Evolutionary conservation across 2,797 vertebrate species (phyloP), one percentile per base, ranked within the genome.

Genomic region (Myotis pilosus): DNA sequence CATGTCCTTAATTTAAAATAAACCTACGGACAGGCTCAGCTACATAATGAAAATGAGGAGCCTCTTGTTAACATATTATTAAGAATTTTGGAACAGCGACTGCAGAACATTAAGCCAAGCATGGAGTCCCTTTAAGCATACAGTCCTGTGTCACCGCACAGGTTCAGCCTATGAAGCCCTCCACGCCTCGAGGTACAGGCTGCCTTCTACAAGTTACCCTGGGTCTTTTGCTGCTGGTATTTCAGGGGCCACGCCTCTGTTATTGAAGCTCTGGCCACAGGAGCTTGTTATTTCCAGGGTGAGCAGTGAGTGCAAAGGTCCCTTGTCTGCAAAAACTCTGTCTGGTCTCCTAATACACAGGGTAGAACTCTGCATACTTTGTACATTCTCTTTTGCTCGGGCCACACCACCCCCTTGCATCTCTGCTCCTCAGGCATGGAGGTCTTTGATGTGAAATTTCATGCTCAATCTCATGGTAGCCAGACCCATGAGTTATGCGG

Each of bases 401-500:
- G n/a, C 41, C 44, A 53, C 49, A 41, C 22, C 22, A 84, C 38
- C 38, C 25, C 17, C 17, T 33, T 78, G 33, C 36, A 19, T 82
- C 55, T 85, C 78, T 80, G 72, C 23, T 92, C 22, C 64, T 95
- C 62, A 79, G 47, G 41, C 89, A 55, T 55, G 84, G 89, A 94
- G 60, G 91, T 92, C 88, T 95, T 95, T 94, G 93, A 95, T 94
- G 72, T 82, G 76, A 94, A 94, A 94, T 94, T 94, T 96, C 92
- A 93, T 84, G 88, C 75, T 96, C 74, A 95, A 33, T 94, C 90
- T 95, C 93, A 78, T 69, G 86, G 94, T 79, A 91, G 82, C 88
- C 89, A 96, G 75, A 68, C 3, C 51, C 80, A 49, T 92, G 97
- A 95, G 79, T 94, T 96, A 95, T 69, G 53, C 0, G 2, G 36